phyloP scores from a whole-genome alignment of 2,888 invertebrate species.

The Drosophila percnosoma region DNA sequence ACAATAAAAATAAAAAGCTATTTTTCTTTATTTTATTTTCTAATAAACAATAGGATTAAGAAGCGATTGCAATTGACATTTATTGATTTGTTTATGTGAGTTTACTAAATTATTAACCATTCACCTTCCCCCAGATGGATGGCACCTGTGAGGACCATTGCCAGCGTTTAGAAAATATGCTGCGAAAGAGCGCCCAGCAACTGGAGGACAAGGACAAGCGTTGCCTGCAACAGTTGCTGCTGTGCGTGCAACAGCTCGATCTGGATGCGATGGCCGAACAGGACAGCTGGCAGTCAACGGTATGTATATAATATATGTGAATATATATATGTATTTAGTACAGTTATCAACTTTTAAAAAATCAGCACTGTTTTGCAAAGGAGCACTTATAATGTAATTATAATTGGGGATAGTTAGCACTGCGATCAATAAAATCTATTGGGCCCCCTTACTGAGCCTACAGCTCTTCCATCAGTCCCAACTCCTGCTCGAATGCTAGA shows the following conservation, averaged over 20 bases:
- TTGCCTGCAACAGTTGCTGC: conserved; percentile 88
- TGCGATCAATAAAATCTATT: too few species aligned
- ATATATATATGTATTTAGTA: neutral
- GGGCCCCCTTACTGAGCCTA: too few species aligned
- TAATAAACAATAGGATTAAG: neutral
- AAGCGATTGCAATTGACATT: neutral
- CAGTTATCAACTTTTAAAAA: neutral
- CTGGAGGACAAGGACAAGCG: conserved; percentile 86
- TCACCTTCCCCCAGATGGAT: conserved; percentile 50
- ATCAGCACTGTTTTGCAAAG: neutral
- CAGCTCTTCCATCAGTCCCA: too few species aligned
- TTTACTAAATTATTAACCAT: neutral
- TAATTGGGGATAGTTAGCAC: too few species aligned
- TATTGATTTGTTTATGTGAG: neutral
- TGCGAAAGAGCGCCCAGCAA: conserved; percentile 51
- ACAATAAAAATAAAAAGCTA: too few species aligned
- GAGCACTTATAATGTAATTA: too few species aligned
- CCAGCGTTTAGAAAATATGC: conserved; percentile 57
- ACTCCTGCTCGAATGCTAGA: too few species aligned
- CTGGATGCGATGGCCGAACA: conserved; percentile 84
- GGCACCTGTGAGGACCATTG: conserved; percentile 66
- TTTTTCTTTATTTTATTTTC: neutral
- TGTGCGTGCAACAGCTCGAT: conserved; percentile 88
- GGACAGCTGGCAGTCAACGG: conserved; percentile 61
- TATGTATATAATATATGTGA: conserved; percentile 7